Conservation (phyloP, 2,797 vertebrate species). For the Geotrypetes seraphini region DNA sequence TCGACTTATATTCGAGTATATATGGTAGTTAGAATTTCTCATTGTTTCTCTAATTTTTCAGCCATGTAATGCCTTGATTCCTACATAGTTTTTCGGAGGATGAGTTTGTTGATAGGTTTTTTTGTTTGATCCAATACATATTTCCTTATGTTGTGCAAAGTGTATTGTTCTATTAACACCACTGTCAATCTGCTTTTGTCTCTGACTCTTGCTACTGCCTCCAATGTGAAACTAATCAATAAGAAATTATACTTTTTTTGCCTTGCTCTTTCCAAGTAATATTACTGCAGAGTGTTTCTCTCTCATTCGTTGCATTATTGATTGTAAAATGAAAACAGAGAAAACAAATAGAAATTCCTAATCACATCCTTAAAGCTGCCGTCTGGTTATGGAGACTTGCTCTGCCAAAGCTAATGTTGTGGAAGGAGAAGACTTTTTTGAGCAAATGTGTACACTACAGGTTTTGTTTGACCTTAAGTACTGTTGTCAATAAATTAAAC, state of each 20-base stretch:
- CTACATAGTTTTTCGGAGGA: too few species aligned
- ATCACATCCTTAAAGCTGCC: not conserved
- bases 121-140: too few species aligned
- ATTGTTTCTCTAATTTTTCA: too few species aligned
- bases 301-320: slow-evolving; percentile 18
- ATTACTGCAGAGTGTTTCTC: slow-evolving; percentile 35
- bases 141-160: too few species aligned
- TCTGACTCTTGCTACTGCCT: slow-evolving; percentile 15
- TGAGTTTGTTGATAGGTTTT: too few species aligned
- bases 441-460: not conserved
- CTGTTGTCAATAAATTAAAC: too few species aligned
- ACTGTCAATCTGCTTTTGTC: not conserved
- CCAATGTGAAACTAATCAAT: slow-evolving; percentile 36
- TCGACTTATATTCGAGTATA: too few species aligned
- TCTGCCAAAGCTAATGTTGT: not conserved
- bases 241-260: slow-evolving; percentile 41
- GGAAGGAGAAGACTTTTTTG: not conserved
- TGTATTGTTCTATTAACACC: too few species aligned
- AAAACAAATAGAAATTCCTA: slow-evolving; percentile 2
- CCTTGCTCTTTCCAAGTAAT: slow-evolving; percentile 31
- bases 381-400: not conserved
- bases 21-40: too few species aligned
- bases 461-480: not conserved
- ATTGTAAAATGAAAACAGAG: slow-evolving; percentile 26
- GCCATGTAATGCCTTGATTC: too few species aligned